phyloP scores from a whole-genome alignment of 2,797 vertebrate species.

The Myiotriccus ornatus region DNA sequence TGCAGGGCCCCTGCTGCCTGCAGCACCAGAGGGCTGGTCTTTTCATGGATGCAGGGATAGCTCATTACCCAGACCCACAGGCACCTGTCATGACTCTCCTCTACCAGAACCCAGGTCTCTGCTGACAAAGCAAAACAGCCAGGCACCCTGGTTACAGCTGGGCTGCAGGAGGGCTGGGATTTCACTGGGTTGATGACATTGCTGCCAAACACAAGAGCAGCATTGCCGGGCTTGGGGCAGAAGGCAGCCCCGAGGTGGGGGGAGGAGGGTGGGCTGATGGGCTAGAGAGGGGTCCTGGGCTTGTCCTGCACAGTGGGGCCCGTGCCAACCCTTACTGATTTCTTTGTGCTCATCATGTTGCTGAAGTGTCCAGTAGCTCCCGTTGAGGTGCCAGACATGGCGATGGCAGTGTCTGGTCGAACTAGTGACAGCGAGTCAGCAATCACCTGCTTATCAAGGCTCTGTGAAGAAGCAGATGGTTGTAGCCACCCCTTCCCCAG shows the following conservation, averaged over 20 bases:
- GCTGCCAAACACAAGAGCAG: fast-evolving
- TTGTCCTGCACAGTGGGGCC: background rate
- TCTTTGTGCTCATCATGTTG: fast-evolving
- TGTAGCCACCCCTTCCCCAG: background rate
- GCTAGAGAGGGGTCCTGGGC: background rate
- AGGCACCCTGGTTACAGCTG: background rate
- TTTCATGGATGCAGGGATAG: background rate
- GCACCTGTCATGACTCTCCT: background rate
- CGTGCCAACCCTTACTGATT: background rate
- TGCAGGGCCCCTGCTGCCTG: background rate
- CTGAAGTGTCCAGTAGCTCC: background rate
- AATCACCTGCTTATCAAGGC: background rate
- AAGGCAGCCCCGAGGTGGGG: fast-evolving
- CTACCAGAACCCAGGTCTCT: background rate
- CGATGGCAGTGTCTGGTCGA: background rate
- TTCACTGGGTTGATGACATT: fast-evolving
- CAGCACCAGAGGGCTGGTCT: background rate
- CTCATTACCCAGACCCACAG: background rate
- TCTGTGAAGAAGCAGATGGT: background rate
- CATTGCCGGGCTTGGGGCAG: background rate
- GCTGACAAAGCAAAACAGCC: background rate
- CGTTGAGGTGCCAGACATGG: background rate
- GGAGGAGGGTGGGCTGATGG: background rate
- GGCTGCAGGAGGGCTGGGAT: background rate
- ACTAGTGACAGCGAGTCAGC: fast-evolving